These are phyloP conservation scores for Aphodius sticticus DNA, from an alignment of 2,888 invertebrate species.

Conservation along the genomic window DNA sequence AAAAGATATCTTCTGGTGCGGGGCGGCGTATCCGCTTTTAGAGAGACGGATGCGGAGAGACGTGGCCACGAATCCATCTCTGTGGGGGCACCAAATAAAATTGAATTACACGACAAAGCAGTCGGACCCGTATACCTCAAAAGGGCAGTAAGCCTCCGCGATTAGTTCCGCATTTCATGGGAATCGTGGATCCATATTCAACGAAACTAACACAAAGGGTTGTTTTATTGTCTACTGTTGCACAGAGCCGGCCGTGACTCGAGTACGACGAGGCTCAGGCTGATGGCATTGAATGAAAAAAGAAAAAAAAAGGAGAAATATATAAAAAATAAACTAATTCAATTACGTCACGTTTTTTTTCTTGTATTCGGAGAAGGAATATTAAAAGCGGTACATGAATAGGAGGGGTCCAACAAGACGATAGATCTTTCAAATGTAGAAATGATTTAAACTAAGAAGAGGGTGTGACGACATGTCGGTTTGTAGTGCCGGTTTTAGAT, in stretches of 20 bases:
- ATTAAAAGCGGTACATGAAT: too few relatives aligned
- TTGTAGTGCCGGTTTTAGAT: too few relatives aligned
- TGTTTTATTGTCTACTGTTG: slow-evolving; percentile 4
- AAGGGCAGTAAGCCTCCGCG: background rate
- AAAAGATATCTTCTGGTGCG: too few relatives aligned
- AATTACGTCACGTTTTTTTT: background rate
- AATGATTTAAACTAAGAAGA: too few relatives aligned
- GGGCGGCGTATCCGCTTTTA: too few relatives aligned
- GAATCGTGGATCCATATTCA: slow-evolving; percentile 4
- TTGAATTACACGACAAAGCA: background rate
- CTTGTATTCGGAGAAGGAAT: background rate
- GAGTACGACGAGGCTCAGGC: background rate
- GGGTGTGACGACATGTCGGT: too few relatives aligned
- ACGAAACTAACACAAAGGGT: background rate
- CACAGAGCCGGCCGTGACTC: background rate
- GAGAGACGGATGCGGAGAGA: background rate
- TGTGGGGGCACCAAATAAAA: background rate
- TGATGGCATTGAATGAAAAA: background rate
- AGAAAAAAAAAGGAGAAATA: background rate
- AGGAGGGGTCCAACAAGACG: too few relatives aligned
- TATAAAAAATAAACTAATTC: background rate
- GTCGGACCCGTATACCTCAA: slow-evolving; percentile 4
- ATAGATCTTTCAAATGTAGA: too few relatives aligned
- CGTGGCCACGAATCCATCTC: background rate
- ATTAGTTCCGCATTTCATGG: background rate